phyloP scores from a whole-genome alignment of 2,113 vertebrate species.

The Megaleporinus macrocephalus region DNA sequence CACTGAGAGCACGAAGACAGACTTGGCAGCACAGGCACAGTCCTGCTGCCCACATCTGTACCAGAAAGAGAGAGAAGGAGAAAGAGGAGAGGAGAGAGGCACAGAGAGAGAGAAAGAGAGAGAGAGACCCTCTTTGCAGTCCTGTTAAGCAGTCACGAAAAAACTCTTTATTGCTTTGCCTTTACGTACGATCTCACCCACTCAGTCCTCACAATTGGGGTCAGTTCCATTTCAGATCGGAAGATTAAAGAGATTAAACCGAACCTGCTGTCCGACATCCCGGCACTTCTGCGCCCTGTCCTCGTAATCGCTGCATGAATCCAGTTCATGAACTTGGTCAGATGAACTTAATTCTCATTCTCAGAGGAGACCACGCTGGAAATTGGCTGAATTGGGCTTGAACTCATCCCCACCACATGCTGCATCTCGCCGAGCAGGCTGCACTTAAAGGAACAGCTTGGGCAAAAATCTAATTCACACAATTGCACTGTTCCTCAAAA shows the following conservation, averaged over 20 bases:
- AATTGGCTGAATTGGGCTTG: neutral
- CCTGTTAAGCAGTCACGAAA: neutral
- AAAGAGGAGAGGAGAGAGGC: neutral
- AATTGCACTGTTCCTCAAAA: too few species aligned
- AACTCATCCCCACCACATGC: neutral
- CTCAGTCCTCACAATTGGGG: neutral
- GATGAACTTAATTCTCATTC: neutral
- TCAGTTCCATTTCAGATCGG: slow-evolving; percentile 4
- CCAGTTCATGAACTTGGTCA: neutral
- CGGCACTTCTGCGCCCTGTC: neutral
- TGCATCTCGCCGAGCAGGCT: neutral
- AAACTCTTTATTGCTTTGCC: neutral
- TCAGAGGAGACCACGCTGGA: neutral
- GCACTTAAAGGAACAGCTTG: neutral
- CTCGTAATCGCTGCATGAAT: neutral
- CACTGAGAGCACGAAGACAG: slow-evolving; percentile 36
- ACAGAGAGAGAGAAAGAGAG: neutral
- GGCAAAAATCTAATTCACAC: too few species aligned
- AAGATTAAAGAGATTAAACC: slow-evolving; percentile 14
- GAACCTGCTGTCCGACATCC: slow-evolving; percentile 2
- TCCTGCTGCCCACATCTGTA: slow-evolving; percentile 50
- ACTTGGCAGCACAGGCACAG: slow-evolving; percentile 30
- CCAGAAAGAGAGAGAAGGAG: neutral
- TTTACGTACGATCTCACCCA: neutral
- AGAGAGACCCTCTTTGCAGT: slow-evolving; percentile 10